phyloP scores from a whole-genome alignment of 2,888 invertebrate species.

The Neoascia interrupta region DNA sequence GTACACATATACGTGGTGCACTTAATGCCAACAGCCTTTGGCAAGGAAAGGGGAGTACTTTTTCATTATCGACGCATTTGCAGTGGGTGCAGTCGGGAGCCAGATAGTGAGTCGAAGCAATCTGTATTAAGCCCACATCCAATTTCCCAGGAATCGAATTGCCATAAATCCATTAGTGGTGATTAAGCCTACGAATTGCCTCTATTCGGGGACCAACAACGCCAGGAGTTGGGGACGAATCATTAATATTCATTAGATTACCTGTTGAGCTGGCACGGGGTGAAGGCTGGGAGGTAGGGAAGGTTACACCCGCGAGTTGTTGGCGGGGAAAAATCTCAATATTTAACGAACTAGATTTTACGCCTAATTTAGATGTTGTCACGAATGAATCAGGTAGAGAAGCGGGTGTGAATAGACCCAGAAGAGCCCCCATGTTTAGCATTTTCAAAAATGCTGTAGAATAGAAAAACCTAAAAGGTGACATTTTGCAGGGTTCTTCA shows the following conservation, averaged over 20 bases:
- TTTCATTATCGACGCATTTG: slow-evolving; percentile 23
- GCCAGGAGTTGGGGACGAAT: neutral
- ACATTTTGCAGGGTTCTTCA: too few species aligned
- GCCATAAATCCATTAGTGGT: slow-evolving; percentile 60
- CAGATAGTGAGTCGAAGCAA: too few species aligned
- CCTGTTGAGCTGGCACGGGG: slow-evolving; percentile 48
- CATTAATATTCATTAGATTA: slow-evolving; percentile 67
- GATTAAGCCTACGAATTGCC: slow-evolving; percentile 60
- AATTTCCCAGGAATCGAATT: neutral
- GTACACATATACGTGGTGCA: neutral
- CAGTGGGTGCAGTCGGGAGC: too few species aligned
- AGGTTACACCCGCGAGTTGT: neutral
- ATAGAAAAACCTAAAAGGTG: neutral
- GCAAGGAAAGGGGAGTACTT: slow-evolving; percentile 9
- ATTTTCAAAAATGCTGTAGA: neutral
- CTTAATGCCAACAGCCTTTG: neutral
- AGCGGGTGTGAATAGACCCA: neutral
- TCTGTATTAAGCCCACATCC: slow-evolving; percentile 18
- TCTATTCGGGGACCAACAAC: slow-evolving; percentile 1
- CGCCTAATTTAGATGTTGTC: slow-evolving; percentile 61
- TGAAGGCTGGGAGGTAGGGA: neutral
- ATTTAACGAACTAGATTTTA: slow-evolving; percentile 61
- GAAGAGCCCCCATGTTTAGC: neutral
- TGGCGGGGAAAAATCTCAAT: slow-evolving; percentile 41
- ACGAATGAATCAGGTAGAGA: slow-evolving; percentile 47